These are phyloP conservation scores for Brachystomella parvula DNA, from an alignment of 1,140 invertebrate genomes.

Conservation along the genomic window DNA sequence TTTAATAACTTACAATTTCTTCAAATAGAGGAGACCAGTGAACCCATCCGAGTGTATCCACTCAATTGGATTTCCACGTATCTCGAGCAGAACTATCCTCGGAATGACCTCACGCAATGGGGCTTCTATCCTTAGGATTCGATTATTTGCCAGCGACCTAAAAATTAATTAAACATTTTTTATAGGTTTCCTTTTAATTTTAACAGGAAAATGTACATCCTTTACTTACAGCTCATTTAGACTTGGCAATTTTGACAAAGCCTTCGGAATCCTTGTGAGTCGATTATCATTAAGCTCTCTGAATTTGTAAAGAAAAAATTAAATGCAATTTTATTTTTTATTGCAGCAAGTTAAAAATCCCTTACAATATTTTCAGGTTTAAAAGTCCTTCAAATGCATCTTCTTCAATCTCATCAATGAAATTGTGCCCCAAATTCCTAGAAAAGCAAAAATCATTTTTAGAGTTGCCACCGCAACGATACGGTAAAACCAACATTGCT, in stretches of 20 bases:
- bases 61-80: slow-evolving; percentile 34
- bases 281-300: slow-evolving; percentile 68
- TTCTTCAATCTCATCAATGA: slow-evolving; percentile 54
- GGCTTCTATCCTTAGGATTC: slow-evolving; percentile 22
- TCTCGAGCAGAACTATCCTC: slow-evolving; percentile 23
- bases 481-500: not conserved
- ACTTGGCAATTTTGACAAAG: slow-evolving; percentile 53
- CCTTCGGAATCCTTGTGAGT: slow-evolving; percentile 56
- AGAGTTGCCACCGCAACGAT: not conserved
- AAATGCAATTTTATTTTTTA: not conserved
- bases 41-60: slow-evolving; percentile 32
- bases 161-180: slow-evolving; percentile 7
- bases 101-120: slow-evolving; percentile 31
- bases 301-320: slow-evolving; percentile 40
- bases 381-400: slow-evolving; percentile 57
- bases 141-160: slow-evolving; percentile 36
- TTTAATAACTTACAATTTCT: slow-evolving; percentile 29
- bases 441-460: slow-evolving; percentile 8
- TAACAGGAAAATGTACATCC: slow-evolving; percentile 3
- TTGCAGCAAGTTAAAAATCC: slow-evolving; percentile 40
- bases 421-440: slow-evolving; percentile 59
- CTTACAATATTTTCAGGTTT: slow-evolving; percentile 61
- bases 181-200: not conserved
- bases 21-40: slow-evolving; percentile 27
- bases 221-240: slow-evolving; percentile 64